Conservation (phyloP, 1,140 invertebrate species). For the Ips nitidus region DNA sequence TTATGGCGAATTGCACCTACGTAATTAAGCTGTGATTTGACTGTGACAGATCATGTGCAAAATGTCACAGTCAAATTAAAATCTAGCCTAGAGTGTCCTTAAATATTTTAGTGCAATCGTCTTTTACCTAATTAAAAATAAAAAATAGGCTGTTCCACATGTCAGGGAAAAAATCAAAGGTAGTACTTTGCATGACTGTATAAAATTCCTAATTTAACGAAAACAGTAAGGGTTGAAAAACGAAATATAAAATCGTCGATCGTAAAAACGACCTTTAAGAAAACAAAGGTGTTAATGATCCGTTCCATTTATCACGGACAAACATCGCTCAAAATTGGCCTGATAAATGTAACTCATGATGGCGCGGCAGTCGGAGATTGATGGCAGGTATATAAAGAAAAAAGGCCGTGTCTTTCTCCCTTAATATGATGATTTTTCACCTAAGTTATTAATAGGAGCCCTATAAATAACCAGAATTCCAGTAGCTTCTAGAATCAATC, state of each 20-base stretch:
- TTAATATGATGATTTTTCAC: constrained; percentile 38
- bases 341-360: constrained; percentile 30
- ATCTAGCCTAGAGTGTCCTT: no score
- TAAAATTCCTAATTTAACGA: no score
- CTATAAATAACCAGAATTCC: constrained; percentile 36
- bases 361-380: constrained; percentile 18
- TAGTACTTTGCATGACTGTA: no score
- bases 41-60: no score
- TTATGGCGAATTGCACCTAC: no score
- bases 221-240: neutral
- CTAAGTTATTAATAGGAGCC: constrained; percentile 30
- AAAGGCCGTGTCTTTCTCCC: constrained; percentile 29
- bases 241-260: neutral
- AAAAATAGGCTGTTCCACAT: no score
- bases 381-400: constrained; percentile 33
- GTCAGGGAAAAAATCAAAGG: no score
- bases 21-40: no score
- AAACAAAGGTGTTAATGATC: constrained; percentile 27
- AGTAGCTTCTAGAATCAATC: constrained; percentile 39
- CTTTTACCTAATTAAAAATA: no score
- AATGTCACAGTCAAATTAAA: no score
- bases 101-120: no score
- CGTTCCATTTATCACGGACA: constrained; percentile 20
- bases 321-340: constrained; percentile 17
- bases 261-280: constrained; percentile 11